Percentiles rank a stretch among this genome's conserved stretches.
These are phyloP conservation scores for Pyralis farinalis DNA, from an alignment of 2,888 invertebrate species.

Conservation along the genomic window DNA sequence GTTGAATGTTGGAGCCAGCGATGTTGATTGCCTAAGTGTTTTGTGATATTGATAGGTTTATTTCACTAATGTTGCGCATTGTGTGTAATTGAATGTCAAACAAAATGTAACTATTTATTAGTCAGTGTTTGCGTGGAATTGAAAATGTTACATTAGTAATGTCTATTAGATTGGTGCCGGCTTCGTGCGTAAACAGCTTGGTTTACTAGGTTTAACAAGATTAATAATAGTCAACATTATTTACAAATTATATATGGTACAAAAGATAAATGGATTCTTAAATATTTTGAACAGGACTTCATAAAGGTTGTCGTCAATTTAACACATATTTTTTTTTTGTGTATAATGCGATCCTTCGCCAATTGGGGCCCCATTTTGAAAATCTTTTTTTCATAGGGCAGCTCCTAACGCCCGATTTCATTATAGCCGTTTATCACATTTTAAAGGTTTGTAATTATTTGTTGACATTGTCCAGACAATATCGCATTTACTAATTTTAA, in stretches of 20 bases:
- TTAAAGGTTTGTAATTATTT: neutral
- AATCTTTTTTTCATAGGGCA: no score
- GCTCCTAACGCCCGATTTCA: no score
- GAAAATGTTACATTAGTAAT: no score
- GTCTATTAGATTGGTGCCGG: no score
- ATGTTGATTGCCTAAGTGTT: constrained; percentile 31
- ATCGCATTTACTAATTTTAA: constrained; percentile 66
- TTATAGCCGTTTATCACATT: no score
- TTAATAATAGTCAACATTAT: neutral
- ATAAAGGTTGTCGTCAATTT: no score
- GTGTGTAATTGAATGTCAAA: constrained; percentile 1
- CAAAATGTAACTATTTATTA: neutral
- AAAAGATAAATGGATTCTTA: neutral
- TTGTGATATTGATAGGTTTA: constrained; percentile 51
- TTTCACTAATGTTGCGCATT: constrained; percentile 8
- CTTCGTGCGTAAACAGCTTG: neutral
- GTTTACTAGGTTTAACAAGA: neutral
- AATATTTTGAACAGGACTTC: no score
- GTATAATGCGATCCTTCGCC: no score
- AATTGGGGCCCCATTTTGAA: no score
- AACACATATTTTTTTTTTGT: no score
- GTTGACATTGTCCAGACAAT: constrained; percentile 12
- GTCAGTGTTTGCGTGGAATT: neutral
- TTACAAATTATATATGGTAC: constrained; percentile 1
- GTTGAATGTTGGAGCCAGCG: constrained; percentile 24